These are phyloP conservation scores for Drosophila albomicans DNA, from an alignment of 1,140 invertebrate genomes.

Conservation along the genomic window DNA sequence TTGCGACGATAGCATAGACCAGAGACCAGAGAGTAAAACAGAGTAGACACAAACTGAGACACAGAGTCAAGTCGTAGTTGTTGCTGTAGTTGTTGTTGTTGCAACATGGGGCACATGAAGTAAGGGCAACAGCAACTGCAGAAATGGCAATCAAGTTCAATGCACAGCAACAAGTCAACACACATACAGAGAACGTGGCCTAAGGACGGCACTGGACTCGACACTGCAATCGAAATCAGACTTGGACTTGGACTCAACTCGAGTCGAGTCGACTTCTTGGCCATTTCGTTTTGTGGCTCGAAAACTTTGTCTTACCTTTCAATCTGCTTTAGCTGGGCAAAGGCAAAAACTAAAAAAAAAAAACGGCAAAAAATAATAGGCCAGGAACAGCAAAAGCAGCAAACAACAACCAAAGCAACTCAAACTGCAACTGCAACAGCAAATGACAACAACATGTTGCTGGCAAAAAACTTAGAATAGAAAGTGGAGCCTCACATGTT, in stretches of 20 bases:
- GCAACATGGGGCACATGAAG: slow-evolving; percentile 16
- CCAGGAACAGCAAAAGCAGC: slow-evolving; percentile 3
- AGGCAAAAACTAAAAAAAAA: background rate
- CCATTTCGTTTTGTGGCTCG: slow-evolving; percentile 46
- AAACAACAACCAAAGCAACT: slow-evolving; percentile 1
- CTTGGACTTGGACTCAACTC: background rate
- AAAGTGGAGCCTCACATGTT: slow-evolving; percentile 15
- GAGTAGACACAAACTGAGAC: slow-evolving; percentile 7
- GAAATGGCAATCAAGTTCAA: slow-evolving; percentile 79
- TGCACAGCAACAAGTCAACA: slow-evolving; percentile 72
- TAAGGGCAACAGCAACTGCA: slow-evolving; percentile 29
- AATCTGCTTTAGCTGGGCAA: slow-evolving; percentile 27
- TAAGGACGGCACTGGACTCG: slow-evolving; percentile 26
- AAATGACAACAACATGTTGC: slow-evolving; percentile 13
- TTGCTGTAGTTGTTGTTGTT: background rate
- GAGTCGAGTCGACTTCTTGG: slow-evolving; percentile 31
- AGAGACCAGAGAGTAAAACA: background rate
- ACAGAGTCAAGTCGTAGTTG: background rate
- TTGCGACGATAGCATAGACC: slow-evolving; percentile 65
- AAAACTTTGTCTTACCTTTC: slow-evolving; percentile 42
- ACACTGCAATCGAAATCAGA: background rate
- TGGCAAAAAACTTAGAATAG: slow-evolving; percentile 2
- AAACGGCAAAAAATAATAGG: background rate
- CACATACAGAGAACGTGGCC: slow-evolving; percentile 10
- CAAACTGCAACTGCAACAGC: background rate